A percentile compares a stretch with the other conserved stretches of the same genome.
phyloP scores from a whole-genome alignment of 2,797 vertebrate species.

The Sternarchorhynchus goeldii region DNA sequence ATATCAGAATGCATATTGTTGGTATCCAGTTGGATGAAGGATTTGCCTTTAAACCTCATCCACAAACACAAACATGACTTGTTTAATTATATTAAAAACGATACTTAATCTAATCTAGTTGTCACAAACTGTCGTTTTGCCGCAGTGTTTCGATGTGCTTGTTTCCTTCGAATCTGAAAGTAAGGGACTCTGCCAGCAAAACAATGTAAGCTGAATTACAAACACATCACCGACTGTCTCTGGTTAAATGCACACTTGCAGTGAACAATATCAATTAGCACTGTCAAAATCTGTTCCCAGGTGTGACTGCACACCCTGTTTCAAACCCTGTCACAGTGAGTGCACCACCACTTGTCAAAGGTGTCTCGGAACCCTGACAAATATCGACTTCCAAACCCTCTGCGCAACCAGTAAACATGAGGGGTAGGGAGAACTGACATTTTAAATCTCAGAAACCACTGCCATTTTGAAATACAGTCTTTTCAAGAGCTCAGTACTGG shows the following conservation, averaged over 20 bases:
- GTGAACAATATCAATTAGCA: background rate
- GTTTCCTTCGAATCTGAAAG: background rate
- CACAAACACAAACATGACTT: background rate
- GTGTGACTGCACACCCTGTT: conserved; percentile 2
- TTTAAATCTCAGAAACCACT: conserved; percentile 19
- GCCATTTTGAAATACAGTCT: conserved; percentile 19
- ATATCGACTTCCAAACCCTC: background rate
- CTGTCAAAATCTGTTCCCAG: background rate
- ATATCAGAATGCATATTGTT: conserved; percentile 15
- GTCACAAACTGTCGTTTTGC: background rate
- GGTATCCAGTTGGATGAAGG: background rate
- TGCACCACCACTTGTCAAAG: background rate
- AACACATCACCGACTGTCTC: background rate
- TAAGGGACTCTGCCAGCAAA: background rate
- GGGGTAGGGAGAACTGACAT: conserved; percentile 20
- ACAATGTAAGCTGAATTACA: background rate
- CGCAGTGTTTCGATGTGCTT: no score
- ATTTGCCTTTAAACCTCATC: background rate
- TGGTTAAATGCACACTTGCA: background rate
- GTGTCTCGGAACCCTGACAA: conserved; percentile 20
- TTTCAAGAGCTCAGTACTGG: conserved; percentile 5
- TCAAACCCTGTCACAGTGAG: background rate
- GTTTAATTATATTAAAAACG: background rate
- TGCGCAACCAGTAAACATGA: conserved; percentile 12
- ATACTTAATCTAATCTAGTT: background rate